These are phyloP conservation scores for Philaethria dido DNA, from an alignment of 2,888 invertebrate species.

Conservation along the genomic window DNA sequence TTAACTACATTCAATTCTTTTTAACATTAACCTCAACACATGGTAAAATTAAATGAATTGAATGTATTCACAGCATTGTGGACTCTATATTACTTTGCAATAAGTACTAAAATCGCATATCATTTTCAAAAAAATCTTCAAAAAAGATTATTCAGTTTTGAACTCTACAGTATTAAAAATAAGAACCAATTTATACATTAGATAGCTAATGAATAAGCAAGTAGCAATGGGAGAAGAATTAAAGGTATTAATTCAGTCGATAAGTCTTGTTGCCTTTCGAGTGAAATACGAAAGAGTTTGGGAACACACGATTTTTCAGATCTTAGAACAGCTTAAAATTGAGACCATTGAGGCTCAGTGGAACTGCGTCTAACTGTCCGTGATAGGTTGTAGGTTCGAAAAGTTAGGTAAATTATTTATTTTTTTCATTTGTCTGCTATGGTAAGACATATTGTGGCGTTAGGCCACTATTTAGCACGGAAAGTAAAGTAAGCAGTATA, in stretches of 20 bases:
- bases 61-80: neutral
- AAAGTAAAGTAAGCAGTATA: too few species aligned
- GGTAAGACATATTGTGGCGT: too few species aligned
- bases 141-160: neutral
- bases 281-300: conserved; percentile 10
- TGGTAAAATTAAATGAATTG: conserved; percentile 9
- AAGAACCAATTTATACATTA: neutral
- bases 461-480: too few species aligned
- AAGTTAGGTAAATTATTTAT: too few species aligned
- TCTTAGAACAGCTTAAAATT: neutral
- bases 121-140: neutral
- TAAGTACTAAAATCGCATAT: conserved; percentile 3
- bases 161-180: neutral
- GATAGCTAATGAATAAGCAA: conserved; percentile 13
- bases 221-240: conserved; percentile 19
- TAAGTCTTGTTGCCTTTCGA: conserved; percentile 17
- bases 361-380: neutral
- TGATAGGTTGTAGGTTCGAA: neutral
- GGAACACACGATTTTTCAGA: neutral
- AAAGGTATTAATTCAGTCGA: conserved; percentile 23
- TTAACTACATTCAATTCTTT: conserved; percentile 20
- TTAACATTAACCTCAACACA: conserved; percentile 12
- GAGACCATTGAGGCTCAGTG: too few species aligned
- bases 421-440: too few species aligned
- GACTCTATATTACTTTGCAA: neutral